Evolutionary conservation across 2,888 invertebrate species (phyloP).

Genomic region (Eilema sororculum): DNA sequence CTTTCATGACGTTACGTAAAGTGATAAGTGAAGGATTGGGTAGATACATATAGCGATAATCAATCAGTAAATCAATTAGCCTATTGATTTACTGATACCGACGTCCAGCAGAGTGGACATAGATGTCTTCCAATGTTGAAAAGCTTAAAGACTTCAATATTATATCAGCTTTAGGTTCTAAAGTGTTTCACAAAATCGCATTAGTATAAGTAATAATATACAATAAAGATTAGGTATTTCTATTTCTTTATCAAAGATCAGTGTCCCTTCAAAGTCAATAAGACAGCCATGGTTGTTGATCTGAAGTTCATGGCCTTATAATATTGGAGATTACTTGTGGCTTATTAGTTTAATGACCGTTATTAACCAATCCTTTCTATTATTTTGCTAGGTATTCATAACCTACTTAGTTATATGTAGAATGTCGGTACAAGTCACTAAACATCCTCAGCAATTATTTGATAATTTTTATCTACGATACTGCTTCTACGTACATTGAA

Average conservation of each 20-base stretch:
- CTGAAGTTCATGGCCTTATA: not conserved
- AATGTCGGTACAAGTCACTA: slow-evolving; percentile 23
- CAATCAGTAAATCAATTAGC: no score
- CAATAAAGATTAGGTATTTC: not conserved
- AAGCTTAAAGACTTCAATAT: no score
- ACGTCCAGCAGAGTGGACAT: no score
- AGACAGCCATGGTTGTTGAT: not conserved
- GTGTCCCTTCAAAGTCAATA: not conserved
- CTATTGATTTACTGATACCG: no score
- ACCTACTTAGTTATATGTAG: not conserved
- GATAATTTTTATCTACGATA: slow-evolving; percentile 30
- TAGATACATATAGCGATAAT: no score
- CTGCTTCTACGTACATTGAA: slow-evolving; percentile 61
- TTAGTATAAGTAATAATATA: not conserved
- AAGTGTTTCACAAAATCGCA: not conserved
- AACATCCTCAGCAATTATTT: slow-evolving; percentile 28
- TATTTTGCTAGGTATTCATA: not conserved
- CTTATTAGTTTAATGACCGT: not conserved
- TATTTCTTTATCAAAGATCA: not conserved
- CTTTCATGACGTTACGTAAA: not conserved
- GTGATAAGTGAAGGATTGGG: not conserved
- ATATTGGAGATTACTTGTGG: not conserved
- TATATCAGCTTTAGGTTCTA: not conserved
- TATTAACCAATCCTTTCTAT: not conserved
- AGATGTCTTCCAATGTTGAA: no score